Conservation (phyloP, 2,888 invertebrate genomes). For the Catonia carolina region DNA sequence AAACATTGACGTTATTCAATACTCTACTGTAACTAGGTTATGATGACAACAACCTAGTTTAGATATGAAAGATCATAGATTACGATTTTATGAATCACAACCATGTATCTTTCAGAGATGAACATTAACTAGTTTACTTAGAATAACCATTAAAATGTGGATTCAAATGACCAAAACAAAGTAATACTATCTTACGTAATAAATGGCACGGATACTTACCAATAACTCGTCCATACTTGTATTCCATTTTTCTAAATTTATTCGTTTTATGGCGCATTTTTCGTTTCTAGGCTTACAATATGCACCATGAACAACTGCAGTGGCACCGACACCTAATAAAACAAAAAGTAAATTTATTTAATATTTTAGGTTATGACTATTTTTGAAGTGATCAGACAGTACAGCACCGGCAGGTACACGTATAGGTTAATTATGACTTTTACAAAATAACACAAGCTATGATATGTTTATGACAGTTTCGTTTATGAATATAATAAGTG, state of each 20-base stretch:
- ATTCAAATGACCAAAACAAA: too few species aligned
- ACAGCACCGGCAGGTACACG: constrained; percentile 9
- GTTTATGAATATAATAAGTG: too few species aligned
- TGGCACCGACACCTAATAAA: constrained; percentile 81
- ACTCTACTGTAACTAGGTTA: too few species aligned
- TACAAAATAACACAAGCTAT: background rate
- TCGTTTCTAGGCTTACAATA: constrained; percentile 84
- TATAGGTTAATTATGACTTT: background rate
- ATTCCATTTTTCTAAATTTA: constrained; percentile 99
- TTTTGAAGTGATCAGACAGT: background rate
- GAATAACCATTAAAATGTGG: too few species aligned
- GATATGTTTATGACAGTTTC: background rate
- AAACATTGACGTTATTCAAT: too few species aligned
- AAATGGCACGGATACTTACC: constrained; percentile 56
- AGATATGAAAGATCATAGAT: too few species aligned
- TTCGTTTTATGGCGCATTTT: constrained; percentile 96
- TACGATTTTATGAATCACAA: too few species aligned
- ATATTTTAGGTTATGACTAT: constrained; percentile 15
- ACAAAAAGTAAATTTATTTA: background rate
- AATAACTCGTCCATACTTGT: constrained; percentile 98
- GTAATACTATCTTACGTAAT: too few species aligned
- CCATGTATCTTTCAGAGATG: too few species aligned
- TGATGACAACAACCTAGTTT: too few species aligned
- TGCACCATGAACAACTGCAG: constrained; percentile 92
- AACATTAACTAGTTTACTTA: too few species aligned